A percentile compares a stretch with the other conserved stretches of the same genome.
These are phyloP conservation scores for Vollenhovia emeryi DNA, from an alignment of 1,140 invertebrate genomes.

Conservation along the genomic window DNA sequence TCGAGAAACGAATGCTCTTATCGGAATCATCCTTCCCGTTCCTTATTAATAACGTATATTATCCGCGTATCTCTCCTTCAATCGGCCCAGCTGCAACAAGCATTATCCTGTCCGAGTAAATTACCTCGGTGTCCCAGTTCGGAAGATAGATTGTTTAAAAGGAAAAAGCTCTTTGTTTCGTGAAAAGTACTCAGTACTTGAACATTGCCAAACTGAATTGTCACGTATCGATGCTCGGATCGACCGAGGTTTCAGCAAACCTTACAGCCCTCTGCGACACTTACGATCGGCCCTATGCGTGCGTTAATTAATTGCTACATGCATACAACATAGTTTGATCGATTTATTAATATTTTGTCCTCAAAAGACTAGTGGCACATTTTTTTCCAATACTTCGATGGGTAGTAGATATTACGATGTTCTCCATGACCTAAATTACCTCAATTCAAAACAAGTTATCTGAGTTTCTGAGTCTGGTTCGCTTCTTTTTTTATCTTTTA, in stretches of 20 bases:
- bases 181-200: not conserved
- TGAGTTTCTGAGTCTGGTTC: constrained; percentile 43
- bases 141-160: not conserved
- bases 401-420: constrained; percentile 35
- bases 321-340: not conserved
- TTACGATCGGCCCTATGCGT: not conserved
- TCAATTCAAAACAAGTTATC: constrained; percentile 42
- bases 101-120: not conserved
- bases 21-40: constrained; percentile 9
- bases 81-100: too few relatives aligned
- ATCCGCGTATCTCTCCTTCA: not conserved
- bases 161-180: not conserved
- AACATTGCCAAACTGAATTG: not conserved
- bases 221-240: not conserved
- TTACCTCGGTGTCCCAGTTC: not conserved
- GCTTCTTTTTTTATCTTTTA: constrained; percentile 41
- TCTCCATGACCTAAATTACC: constrained; percentile 44
- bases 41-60: constrained; percentile 15
- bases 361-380: constrained; percentile 2
- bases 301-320: not conserved
- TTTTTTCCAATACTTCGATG: constrained; percentile 23
- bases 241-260: not conserved
- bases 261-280: not conserved
- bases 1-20: constrained; percentile 6
- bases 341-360: constrained; percentile 18